Conservation (phyloP, 2,888 invertebrate genomes). For the Perizoma affinitatum region DNA sequence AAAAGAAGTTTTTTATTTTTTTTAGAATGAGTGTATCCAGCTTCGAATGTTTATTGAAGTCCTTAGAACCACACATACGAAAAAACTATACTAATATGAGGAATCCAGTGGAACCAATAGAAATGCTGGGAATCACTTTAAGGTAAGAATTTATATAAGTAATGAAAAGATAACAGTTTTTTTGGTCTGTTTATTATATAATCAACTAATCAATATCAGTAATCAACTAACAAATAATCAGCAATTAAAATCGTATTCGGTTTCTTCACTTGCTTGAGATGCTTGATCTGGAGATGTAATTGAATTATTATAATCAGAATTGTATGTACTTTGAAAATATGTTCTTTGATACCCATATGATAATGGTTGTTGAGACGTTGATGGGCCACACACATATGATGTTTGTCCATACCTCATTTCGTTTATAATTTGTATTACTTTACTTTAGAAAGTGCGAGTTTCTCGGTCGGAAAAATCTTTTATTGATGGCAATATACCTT, state of each 20-base stretch:
- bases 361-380: conserved; percentile 34
- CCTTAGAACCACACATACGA: conserved; percentile 44
- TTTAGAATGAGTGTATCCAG: conserved; percentile 29
- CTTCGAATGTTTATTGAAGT: conserved; percentile 42
- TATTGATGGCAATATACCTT: conserved; percentile 38
- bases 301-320: conserved; percentile 34
- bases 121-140: conserved; percentile 44
- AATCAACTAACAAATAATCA: conserved; percentile 32
- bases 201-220: conserved; percentile 17
- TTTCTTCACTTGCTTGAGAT: conserved; percentile 35
- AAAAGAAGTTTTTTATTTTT: conserved; percentile 38
- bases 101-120: conserved; percentile 44
- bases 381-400: conserved; percentile 34
- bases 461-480: conserved; percentile 36
- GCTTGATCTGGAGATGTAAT: conserved; percentile 31
- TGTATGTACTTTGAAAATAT: conserved; percentile 39
- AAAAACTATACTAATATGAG: conserved; percentile 46
- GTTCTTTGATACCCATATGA: conserved; percentile 39
- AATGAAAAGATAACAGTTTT: conserved; percentile 31
- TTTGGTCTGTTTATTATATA: conserved; percentile 22
- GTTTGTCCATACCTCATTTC: conserved; percentile 43
- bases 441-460: conserved; percentile 41
- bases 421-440: conserved; percentile 40
- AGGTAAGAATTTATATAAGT: conserved; percentile 38
- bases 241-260: conserved; percentile 34